Evolutionary conservation across 1,140 invertebrate species (phyloP).

Genomic region (Protaetia brevitarsis): DNA sequence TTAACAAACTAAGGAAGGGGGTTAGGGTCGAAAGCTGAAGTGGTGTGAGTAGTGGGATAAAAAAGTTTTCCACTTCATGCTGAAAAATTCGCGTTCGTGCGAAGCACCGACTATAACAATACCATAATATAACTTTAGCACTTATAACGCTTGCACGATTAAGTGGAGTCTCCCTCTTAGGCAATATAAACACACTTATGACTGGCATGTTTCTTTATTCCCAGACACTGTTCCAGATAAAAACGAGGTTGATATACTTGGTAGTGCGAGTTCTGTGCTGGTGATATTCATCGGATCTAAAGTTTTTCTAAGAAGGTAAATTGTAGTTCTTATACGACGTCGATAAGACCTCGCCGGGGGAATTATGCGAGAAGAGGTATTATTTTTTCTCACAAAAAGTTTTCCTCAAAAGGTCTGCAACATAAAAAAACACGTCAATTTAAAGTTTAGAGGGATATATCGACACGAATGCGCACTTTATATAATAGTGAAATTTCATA

Average conservation of each 20-base stretch:
- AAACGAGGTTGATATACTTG: neutral
- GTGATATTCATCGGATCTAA: neutral
- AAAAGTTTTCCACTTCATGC: neutral
- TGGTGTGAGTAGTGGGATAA: neutral
- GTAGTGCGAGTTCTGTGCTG: neutral
- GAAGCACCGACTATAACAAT: conserved; percentile 15
- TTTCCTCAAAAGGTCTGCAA: no score
- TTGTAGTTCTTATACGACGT: neutral
- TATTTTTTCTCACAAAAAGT: neutral
- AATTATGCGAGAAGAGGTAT: neutral
- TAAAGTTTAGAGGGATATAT: no score
- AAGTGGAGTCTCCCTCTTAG: conserved; percentile 1
- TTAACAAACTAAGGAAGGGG: neutral
- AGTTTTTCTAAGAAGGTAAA: conserved; percentile 7
- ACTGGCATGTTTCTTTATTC: conserved; percentile 3
- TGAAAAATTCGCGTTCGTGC: neutral
- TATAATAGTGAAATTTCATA: no score
- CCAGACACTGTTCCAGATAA: neutral
- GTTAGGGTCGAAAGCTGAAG: neutral
- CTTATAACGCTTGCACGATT: conserved; percentile 20
- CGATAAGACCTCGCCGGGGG: neutral
- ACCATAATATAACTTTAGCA: conserved; percentile 19
- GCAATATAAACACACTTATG: conserved; percentile 21
- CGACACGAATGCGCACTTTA: no score
- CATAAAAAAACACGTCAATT: no score